Base-by-base conservation (phyloP, 2,888 invertebrate genomes). In the Microctonus hyperodae region DNA sequence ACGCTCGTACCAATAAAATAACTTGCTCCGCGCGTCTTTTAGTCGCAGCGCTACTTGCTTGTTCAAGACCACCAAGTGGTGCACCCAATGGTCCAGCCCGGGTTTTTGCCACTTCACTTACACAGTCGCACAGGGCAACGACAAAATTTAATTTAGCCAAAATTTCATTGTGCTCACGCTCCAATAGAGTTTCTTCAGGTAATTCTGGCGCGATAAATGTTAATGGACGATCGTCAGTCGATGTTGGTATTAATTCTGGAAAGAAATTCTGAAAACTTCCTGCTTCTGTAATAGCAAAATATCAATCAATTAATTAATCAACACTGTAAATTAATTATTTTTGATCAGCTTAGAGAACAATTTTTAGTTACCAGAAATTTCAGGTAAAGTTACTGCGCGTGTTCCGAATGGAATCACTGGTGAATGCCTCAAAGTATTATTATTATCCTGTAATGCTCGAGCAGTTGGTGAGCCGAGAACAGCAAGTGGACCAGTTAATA, bases 111-210 rank as follows among this genome's bases (percentile, higher is more conserved):
- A 95, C 88, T 86, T 97, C 97, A 72, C 96, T 89, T 68, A 99
- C 92, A 82, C 97, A 96, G 83, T 97, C 97, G 73, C 96, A 96
- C 72, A 99, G 87, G 71, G 97, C 96, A 78, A 97, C 87, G 72
- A 98, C 97, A 86, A 98, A 99, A 87, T 97, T 96, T 75, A 99
- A 88, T 86, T 98, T 98, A 22, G 97, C 96, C 85, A 99, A 88
- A 55, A 96, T 97, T 84, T 97, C 96, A 86, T 96, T 97, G 86
- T 98, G 97, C 85, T 96, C 96, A 81, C 94, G 92, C 91, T 96
- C 96, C 79, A 98, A 89, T 57, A 98, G 88, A 16, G 97, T 97
- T 86, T 98, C 98, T 85, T 97, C 96, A 64, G 96, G 94, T 77
- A 98, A 87, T 83, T 97, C 96, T 13, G 97, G 97, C 20, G 96